These are phyloP conservation scores for Numenius arquata DNA, from an alignment of 2,113 vertebrate species.

Conservation along the genomic window DNA sequence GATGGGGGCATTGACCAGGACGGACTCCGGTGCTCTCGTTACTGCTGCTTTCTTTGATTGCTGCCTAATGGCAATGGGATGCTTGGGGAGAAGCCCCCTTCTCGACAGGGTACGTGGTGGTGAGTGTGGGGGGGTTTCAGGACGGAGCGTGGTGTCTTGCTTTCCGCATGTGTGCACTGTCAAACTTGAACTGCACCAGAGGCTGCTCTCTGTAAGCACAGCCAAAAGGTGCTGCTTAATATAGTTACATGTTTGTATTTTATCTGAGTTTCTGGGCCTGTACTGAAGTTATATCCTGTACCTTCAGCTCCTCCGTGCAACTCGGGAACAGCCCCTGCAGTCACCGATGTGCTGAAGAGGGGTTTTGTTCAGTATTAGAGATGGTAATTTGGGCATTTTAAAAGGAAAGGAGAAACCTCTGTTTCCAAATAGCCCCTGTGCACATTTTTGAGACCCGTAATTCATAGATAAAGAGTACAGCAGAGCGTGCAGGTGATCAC, in stretches of 20 bases:
- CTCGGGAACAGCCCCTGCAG: neutral
- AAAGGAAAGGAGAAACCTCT: neutral
- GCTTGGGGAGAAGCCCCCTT: neutral
- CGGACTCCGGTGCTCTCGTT: rapidly evolving
- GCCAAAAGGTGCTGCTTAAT: neutral
- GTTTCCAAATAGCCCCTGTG: neutral
- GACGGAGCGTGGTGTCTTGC: rapidly evolving
- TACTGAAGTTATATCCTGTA: neutral
- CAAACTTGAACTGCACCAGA: neutral
- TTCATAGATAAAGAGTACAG: no score
- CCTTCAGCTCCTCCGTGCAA: neutral
- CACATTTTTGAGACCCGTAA: rapidly evolving
- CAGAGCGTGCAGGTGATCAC: rapidly evolving
- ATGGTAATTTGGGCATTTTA: neutral
- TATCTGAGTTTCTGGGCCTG: neutral
- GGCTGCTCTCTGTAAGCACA: neutral
- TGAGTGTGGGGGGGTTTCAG: neutral
- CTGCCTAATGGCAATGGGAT: neutral
- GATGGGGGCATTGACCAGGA: no score
- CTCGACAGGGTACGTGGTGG: rapidly evolving
- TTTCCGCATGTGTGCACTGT: neutral
- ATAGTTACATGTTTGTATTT: neutral
- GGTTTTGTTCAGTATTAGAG: neutral
- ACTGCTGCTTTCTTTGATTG: neutral
- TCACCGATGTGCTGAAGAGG: neutral